Evolutionary conservation across 2,113 vertebrate genomes (phyloP), one percentile per base, ranked within the genome.

Genomic region (Cricetomys ansorgei): DNA sequence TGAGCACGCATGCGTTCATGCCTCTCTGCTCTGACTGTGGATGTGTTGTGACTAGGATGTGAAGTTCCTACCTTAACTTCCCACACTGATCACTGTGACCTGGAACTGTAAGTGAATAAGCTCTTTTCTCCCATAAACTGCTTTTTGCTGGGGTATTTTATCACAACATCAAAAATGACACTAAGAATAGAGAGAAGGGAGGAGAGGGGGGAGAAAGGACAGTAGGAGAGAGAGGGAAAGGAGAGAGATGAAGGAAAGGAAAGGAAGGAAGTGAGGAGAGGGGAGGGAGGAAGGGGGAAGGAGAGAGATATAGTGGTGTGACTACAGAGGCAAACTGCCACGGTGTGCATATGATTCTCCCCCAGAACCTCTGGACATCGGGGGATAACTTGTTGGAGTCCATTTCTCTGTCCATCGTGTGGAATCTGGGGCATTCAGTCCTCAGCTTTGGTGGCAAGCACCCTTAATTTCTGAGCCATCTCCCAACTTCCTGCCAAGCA

Each of bases 151-250:
- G 67, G 34, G 15, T 37, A 69, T 37, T 37, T 37, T 69, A 69
- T 69, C 15, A 69, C 34, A 69, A 34, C 13, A n/a, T 69, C 67
- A n/a, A 16, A 27, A 0, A 1, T 3, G 37, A 1, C 50, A 16
- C 75, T 12, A 0, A 0, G 25, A 21, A 72, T 31, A 73, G n/a
- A 40, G 70, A 25, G 19, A n/a, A 55, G 11, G 9, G 55, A n/a
- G 0, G 2, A 3, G 48, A 10, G 25, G 17, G 25, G 70, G 5
- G 0, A 0, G 11, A 13, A 79, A 27, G 45, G 62, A 2, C 37
- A 15, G 55, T 9, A 0, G 0, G 17, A 34, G 69, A 19, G 34
- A 72, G 19, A 23, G 4, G 27, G 15, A 31, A 53, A 29, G 1
- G 79, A 81, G 53, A 34, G 62, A 0, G 13, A 17, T 69, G n/a